A percentile compares a stretch with the other conserved stretches of the same genome.
phyloP scores from a whole-genome alignment of 1,140 invertebrate genomes.

The Drosophila nigromelanica region DNA sequence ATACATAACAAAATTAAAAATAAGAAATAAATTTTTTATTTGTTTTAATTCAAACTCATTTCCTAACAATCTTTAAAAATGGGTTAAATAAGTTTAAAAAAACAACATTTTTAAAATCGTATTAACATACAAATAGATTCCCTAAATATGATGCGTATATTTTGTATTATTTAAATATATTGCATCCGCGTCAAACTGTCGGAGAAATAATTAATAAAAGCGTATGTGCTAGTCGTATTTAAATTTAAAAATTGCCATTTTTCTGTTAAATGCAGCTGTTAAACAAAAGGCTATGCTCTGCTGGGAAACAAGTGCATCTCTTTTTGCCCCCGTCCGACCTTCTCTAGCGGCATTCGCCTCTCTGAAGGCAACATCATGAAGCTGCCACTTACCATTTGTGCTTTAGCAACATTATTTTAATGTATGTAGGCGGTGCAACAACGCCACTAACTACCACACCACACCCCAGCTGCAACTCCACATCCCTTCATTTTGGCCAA shows the following conservation, averaged over 20 bases:
- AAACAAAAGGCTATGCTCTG: conserved; percentile 35
- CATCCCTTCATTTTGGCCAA: background rate
- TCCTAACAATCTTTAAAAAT: too few species aligned
- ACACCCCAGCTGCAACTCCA: conserved; percentile 5
- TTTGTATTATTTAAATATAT: too few species aligned
- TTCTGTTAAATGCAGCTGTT: conserved; percentile 37
- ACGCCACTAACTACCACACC: conserved; percentile 14
- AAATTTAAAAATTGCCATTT: background rate
- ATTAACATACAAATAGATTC: too few species aligned
- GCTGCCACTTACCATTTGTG: conserved; percentile 74
- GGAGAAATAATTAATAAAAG: too few species aligned
- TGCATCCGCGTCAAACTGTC: too few species aligned
- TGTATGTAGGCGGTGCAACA: conserved; percentile 11
- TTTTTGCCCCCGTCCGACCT: conserved; percentile 20
- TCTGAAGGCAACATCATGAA: conserved; percentile 54
- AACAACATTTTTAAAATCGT: too few species aligned
- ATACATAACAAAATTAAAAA: too few species aligned
- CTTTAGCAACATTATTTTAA: conserved; percentile 65
- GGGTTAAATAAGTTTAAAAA: too few species aligned
- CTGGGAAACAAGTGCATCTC: conserved; percentile 20
- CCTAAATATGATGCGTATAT: too few species aligned
- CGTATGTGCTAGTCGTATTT: background rate
- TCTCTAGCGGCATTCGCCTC: conserved; percentile 6
- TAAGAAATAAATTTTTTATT: too few species aligned
- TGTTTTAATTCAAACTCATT: too few species aligned